A percentile compares a stretch with the other conserved stretches of the same genome.
Evolutionary conservation across 2,113 vertebrate genomes (phyloP).

Genomic region (Condylura cristata): DNA sequence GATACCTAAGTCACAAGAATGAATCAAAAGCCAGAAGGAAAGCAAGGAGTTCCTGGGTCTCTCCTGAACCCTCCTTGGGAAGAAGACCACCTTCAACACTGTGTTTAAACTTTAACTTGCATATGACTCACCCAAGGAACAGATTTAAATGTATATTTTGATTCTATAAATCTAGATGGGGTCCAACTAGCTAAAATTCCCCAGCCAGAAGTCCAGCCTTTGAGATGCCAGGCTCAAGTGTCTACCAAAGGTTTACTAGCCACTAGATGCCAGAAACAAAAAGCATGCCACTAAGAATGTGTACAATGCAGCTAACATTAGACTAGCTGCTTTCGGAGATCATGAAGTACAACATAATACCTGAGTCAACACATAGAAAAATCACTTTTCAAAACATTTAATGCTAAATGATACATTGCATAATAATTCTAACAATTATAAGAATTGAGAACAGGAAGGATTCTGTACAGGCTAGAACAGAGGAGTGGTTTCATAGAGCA

Average conservation of each 20-base stretch:
- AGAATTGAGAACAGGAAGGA: not conserved
- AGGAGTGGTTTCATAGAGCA: not conserved
- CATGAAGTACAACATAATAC: not conserved
- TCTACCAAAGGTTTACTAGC: not conserved
- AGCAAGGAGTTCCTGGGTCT: not conserved
- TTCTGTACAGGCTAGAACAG: not conserved
- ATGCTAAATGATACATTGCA: not conserved
- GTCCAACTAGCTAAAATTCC: not conserved
- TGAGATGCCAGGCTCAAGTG: not conserved
- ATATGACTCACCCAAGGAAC: not conserved
- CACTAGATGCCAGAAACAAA: not conserved
- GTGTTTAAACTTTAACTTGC: not conserved
- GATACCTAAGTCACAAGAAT: not conserved
- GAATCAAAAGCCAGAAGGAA: not conserved
- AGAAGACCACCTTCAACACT: not conserved
- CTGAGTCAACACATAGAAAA: not conserved
- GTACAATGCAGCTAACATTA: not conserved
- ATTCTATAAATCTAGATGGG: not conserved
- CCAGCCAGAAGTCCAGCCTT: not conserved
- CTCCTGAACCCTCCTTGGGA: not conserved
- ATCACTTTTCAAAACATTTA: not conserved
- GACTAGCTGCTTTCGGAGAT: not conserved
- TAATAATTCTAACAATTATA: not conserved
- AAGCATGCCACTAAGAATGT: not conserved
- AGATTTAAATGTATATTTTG: not conserved